phyloP scores from a whole-genome alignment of 2,113 vertebrate genomes.

The Campylomormyrus tamandua region DNA sequence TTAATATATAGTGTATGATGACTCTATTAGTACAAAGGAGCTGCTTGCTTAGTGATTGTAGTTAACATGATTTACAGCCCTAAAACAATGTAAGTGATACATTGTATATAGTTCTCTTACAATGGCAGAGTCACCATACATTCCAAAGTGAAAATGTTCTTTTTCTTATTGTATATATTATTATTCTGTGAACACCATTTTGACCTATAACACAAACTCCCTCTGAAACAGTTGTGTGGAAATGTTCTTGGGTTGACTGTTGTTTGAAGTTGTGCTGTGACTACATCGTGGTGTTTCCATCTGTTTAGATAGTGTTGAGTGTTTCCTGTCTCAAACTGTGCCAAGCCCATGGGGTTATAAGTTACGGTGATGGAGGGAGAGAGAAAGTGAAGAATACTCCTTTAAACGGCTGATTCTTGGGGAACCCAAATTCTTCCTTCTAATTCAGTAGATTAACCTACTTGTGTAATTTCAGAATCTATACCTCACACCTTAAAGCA shows the following conservation, averaged over 20 bases:
- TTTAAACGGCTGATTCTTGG: neutral
- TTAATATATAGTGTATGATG: neutral
- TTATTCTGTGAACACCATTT: neutral
- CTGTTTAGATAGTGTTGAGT: slow-evolving; percentile 29
- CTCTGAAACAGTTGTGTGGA: slow-evolving; percentile 26
- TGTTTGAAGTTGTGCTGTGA: slow-evolving; percentile 23
- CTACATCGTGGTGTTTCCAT: slow-evolving; percentile 3
- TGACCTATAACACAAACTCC: slow-evolving; percentile 15
- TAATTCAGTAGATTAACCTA: neutral
- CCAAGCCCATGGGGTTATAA: neutral
- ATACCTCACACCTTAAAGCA: neutral
- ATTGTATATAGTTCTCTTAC: neutral
- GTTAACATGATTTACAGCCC: neutral
- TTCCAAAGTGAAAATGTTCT: neutral
- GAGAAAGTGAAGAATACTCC: neutral
- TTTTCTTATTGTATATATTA: neutral
- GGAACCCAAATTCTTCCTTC: neutral
- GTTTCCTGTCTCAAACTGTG: slow-evolving; percentile 27
- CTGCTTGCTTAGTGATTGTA: neutral
- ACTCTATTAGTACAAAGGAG: neutral
- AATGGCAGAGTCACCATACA: neutral
- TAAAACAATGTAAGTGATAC: neutral
- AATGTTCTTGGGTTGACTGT: slow-evolving; percentile 21
- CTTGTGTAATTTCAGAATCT: neutral
- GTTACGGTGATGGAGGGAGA: slow-evolving; percentile 13